phyloP scores from a whole-genome alignment of 2,113 vertebrate species.

The pig (Sus scrofa) region DNA sequence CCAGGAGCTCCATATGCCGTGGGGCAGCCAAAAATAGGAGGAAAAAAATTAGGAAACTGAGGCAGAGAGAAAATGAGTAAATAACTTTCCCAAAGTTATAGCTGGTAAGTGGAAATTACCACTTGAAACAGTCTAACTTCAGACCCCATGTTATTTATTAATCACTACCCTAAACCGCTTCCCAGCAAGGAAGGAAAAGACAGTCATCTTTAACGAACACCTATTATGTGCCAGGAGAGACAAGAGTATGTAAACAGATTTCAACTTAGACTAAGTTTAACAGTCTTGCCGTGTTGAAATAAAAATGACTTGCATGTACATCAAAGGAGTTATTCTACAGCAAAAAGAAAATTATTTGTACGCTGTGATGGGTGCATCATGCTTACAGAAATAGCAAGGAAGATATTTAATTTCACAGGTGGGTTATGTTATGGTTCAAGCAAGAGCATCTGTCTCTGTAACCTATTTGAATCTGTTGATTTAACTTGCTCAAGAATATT shows the following conservation, averaged over 20 bases:
- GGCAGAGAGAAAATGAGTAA: background rate
- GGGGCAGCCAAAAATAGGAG: no score
- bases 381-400: background rate
- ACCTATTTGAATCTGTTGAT: conserved; percentile 21
- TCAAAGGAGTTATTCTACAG: conserved; percentile 12
- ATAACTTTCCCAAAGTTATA: conserved; percentile 9
- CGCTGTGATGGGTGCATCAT: background rate
- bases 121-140: conserved; percentile 48
- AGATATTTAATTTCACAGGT: conserved; percentile 16
- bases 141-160: background rate
- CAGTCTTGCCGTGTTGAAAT: background rate
- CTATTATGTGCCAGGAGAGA: conserved; percentile 34
- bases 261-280: conserved; percentile 4
- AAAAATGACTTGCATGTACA: background rate
- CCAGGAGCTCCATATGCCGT: no score
- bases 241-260: background rate
- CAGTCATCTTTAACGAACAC: conserved; percentile 1
- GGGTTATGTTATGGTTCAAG: background rate
- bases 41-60: conserved; percentile 35
- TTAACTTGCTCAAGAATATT: conserved; percentile 59
- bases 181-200: background rate
- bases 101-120: background rate
- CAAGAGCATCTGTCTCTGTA: conserved; percentile 11
- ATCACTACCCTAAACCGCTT: background rate
- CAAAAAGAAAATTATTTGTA: background rate